Evolutionary conservation across 2,888 invertebrate species (phyloP).

Genomic region (Cephus pulcher): DNA sequence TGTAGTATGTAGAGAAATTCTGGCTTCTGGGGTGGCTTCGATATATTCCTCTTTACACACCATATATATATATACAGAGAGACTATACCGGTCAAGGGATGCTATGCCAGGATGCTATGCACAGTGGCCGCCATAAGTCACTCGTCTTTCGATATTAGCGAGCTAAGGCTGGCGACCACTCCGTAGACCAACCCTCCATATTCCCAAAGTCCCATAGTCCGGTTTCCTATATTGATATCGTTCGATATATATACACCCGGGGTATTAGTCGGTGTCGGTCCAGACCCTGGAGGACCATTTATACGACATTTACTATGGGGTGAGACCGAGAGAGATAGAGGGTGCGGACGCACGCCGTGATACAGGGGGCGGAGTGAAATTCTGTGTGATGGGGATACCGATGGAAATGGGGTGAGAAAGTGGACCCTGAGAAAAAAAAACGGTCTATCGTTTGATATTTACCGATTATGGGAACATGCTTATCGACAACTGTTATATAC

Average conservation of each 20-base stretch:
- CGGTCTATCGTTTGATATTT: slow-evolving; percentile 45
- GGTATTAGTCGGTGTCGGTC: slow-evolving; percentile 53
- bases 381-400: not conserved
- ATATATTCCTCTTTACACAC: not conserved
- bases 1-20: not conserved
- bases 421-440: slow-evolving; percentile 32
- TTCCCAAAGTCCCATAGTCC: slow-evolving; percentile 27
- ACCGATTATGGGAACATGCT: slow-evolving; percentile 32
- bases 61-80: not conserved
- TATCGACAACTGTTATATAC: not conserved
- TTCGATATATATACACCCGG: slow-evolving; percentile 17
- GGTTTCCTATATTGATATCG: slow-evolving; percentile 55
- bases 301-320: slow-evolving; percentile 48
- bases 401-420: not conserved
- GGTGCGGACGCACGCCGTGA: not conserved
- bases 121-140: slow-evolving; percentile 51
- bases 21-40: not conserved
- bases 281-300: slow-evolving; percentile 52
- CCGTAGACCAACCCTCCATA: slow-evolving; percentile 5
- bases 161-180: slow-evolving; percentile 29
- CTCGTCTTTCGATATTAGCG: slow-evolving; percentile 58
- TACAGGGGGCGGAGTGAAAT: not conserved
- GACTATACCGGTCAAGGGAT: not conserved
- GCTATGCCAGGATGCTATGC: not conserved
- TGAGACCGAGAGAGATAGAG: not conserved